A percentile compares a stretch with the other conserved stretches of the same genome.
phyloP scores from a whole-genome alignment of 2,113 vertebrate genomes.

The Glaucidium brasilianum region DNA sequence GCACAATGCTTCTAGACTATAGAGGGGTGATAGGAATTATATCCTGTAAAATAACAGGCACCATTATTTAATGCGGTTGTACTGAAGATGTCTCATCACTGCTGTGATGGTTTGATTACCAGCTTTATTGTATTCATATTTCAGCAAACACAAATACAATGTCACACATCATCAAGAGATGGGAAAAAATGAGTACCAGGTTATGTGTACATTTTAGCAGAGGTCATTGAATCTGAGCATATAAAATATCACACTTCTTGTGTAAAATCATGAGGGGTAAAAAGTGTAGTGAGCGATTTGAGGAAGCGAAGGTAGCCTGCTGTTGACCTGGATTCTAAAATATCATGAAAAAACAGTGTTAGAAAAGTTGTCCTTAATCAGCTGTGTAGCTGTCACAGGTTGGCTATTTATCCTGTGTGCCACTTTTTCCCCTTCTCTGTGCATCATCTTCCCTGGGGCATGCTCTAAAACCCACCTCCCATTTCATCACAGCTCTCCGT shows the following conservation, averaged over 20 bases:
- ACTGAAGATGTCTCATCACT: neutral
- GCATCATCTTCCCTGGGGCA: neutral
- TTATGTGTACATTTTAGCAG: neutral
- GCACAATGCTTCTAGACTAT: neutral
- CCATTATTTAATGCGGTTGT: neutral
- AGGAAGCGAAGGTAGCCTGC: neutral
- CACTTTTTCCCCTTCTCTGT: neutral
- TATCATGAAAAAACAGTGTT: neutral
- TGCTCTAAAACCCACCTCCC: fast-evolving
- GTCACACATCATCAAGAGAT: neutral
- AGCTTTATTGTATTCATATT: neutral
- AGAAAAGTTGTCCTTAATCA: neutral
- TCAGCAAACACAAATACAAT: neutral
- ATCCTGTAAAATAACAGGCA: neutral
- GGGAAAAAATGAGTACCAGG: neutral
- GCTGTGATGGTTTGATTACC: neutral
- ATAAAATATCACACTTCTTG: neutral
- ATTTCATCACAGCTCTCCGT: neutral
- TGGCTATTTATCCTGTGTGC: fast-evolving
- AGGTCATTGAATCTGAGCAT: neutral
- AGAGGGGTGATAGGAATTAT: neutral
- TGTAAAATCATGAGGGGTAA: neutral
- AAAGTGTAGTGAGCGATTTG: neutral
- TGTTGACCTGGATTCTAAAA: neutral
- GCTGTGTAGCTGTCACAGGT: neutral